A percentile compares a stretch with the other conserved stretches of the same genome.
Conservation (phyloP, 2,113 vertebrate genomes). For the Rhipidura dahli region DNA sequence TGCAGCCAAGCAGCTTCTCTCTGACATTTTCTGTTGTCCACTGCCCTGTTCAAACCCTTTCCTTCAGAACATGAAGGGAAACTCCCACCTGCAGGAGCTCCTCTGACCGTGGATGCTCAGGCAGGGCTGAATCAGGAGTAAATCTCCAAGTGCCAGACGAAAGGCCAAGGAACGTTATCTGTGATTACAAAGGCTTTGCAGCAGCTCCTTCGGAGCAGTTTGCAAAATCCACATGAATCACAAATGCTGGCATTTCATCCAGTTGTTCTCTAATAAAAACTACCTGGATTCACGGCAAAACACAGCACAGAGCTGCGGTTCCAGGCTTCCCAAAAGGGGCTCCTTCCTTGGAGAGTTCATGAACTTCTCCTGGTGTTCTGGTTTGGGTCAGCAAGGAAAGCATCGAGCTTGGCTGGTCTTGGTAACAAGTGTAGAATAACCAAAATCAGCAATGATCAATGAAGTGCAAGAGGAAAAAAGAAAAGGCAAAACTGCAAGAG, state of each 20-base stretch:
- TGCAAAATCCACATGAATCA: background rate
- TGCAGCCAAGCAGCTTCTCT: background rate
- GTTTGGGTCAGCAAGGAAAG: background rate
- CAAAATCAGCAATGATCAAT: background rate
- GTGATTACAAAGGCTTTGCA: constrained; percentile 1
- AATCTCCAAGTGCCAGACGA: background rate
- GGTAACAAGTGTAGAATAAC: background rate
- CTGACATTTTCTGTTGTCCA: background rate
- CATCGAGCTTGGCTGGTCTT: background rate
- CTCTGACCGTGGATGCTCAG: background rate
- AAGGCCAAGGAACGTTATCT: background rate
- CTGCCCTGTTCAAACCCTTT: background rate
- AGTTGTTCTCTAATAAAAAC: background rate
- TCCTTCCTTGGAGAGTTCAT: background rate
- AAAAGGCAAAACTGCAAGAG: background rate
- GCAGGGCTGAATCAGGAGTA: background rate
- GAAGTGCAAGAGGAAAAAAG: background rate
- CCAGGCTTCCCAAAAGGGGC: background rate
- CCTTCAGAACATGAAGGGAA: background rate
- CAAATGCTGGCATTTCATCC: background rate
- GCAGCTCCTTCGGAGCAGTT: background rate
- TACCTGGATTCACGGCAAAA: background rate
- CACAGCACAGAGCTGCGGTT: background rate
- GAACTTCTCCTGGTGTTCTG: background rate
- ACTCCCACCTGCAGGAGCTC: background rate